Evolutionary conservation across 2,113 vertebrate genomes (phyloP).

Genomic region (Tachysurus fulvidraco): DNA sequence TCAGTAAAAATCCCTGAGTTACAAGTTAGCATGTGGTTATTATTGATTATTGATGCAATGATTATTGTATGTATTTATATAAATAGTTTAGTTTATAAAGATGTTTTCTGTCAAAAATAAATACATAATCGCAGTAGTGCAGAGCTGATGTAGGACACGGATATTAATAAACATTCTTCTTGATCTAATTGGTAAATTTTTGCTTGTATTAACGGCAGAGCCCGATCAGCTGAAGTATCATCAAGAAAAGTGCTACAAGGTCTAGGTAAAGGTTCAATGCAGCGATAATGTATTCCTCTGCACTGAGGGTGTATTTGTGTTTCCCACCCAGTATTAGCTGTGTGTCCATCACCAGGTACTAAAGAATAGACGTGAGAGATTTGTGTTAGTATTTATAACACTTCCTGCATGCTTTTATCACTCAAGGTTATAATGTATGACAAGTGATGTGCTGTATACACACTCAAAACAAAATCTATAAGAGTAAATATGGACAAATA

Average conservation of each 20-base stretch:
- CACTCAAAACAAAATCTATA: not conserved
- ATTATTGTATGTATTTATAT: not conserved
- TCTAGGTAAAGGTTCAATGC: slow-evolving; percentile 82
- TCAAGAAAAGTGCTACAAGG: slow-evolving; percentile 74
- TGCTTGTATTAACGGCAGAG: slow-evolving; percentile 49
- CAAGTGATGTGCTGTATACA: not conserved
- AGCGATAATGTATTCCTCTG: slow-evolving; percentile 82
- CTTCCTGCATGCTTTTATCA: not conserved
- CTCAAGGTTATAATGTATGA: too few relatives aligned
- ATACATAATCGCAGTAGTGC: not conserved
- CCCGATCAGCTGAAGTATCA: slow-evolving; percentile 74
- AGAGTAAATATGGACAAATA: slow-evolving; percentile 38
- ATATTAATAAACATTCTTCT: not conserved
- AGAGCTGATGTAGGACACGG: not conserved
- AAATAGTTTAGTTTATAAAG: not conserved
- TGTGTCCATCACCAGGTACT: slow-evolving; percentile 79
- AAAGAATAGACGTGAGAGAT: slow-evolving; percentile 9
- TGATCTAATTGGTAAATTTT: not conserved
- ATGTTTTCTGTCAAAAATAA: not conserved
- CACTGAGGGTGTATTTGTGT: slow-evolving; percentile 68
- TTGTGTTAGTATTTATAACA: not conserved
- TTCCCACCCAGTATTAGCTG: slow-evolving; percentile 79
- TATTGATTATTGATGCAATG: too few relatives aligned
- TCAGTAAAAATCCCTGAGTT: slow-evolving; percentile 1
- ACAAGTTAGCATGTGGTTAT: not conserved